Evolutionary conservation across 2,797 vertebrate genomes (phyloP), one percentile per base, ranked within the genome.

Genomic region (Myotis vivesi): DNA sequence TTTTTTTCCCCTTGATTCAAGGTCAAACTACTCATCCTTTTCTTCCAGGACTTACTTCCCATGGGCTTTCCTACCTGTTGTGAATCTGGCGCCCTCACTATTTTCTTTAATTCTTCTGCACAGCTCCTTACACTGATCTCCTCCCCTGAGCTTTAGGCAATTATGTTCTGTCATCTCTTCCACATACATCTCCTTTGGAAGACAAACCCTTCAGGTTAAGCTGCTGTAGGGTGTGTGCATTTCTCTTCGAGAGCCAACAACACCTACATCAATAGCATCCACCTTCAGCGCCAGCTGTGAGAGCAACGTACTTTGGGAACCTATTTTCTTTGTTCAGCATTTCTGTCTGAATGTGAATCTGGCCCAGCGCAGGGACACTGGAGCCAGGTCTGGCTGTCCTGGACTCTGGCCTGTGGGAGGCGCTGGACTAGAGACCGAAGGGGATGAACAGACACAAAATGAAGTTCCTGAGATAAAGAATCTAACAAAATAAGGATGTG

Each of bases 81-180:
- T 38, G 25, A 97, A 91, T 59, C 17, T 9, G 49, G 28, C 8
- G 0, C 75, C 89, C 53, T 87, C 19, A 8, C 20, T 76, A 71
- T 51, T 66, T 46, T 87, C 22, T 95, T 69, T 79, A 72, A 72
- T 91, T 95, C n/a, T 73, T 92, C 28, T 41, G 19, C 69, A 93
- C 33, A 55, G 23, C 11, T 81, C 20, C 64, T 82, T 66, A 44
- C 19, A 13, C 10, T 46, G 36, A 69, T 80, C 25, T 87, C 84
- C 22, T 92, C 12, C 22, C 51, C 59, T 38, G 28, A 92, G 30
- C 66, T 93, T 38, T 66, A 41, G 57, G 76, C 28, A 86, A 83
- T 55, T 55, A 38, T 8, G 51, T 57, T 49, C 36, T 94, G 36
- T 68, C 9, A 17, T 49, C 3, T 82, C 20, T 73, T 89, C 95